Base-by-base conservation (phyloP, 2,797 vertebrate genomes). In the Pangasius larnaudii region DNA sequence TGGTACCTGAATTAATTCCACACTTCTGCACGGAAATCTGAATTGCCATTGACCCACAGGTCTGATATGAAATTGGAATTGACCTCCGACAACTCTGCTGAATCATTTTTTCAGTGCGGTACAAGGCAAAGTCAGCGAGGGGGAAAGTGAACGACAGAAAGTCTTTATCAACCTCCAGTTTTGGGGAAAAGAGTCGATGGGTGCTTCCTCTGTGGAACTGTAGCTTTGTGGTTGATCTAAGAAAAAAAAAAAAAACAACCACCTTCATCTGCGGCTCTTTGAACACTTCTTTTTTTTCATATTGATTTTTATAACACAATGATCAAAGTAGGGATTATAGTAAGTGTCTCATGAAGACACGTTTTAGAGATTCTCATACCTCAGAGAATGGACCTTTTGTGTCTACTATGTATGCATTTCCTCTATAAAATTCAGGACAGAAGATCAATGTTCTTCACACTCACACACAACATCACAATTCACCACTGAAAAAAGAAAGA, bases 21-120 rank as follows among this genome's bases (percentile, higher is more conserved):
- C 56, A 59, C 24, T 30, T 39, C 61, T 1, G 71, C 56, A 77
- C 53, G 16, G 81, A 67, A 84, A 72, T 72, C 84, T 56, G 67
- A 80, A 80, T 69, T 30, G 22, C 77, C 51, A 51, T 36, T 87
- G 86, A 87, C 86, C 78, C 9, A 0, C 22, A 16, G 49, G 63
- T 81, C 63, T 36, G 51, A 81, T 46, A 59, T 85, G 84, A 85
- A 74, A 85, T 85, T 85, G 84, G 84, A 46, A 85, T 75, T 74
- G 84, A 75, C 69, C 65, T 72, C 46, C 0, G 11, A 81, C 79
- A 58, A 46, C 10, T 13, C 14, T 39, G 49, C 86, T 59, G 51
- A 74, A 49, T 61, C 67, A 13, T 59, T 30, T 27, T 56, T 39
- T 81, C 24, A 39, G 14, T 16, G n/a, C n/a, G 7, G 46, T 51